Conservation (phyloP, 1,140 invertebrate species). For the Conus ventricosus region DNA sequence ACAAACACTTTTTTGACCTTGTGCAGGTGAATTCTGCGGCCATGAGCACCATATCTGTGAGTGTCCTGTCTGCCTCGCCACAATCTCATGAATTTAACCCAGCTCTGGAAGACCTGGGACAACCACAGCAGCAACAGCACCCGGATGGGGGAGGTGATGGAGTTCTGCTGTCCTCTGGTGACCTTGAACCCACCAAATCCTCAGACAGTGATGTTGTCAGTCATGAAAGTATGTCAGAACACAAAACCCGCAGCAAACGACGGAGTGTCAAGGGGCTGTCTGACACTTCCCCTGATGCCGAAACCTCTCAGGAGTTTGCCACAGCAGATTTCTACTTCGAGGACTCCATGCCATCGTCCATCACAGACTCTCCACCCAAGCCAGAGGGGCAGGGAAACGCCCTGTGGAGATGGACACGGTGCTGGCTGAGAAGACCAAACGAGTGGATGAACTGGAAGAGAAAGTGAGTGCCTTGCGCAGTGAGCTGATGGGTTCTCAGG, state of each 20-base stretch:
- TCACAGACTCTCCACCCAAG: constrained; percentile 69
- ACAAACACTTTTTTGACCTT: background rate
- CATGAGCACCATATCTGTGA: constrained; percentile 31
- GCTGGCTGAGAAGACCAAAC: constrained; percentile 45
- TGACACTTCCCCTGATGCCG: constrained; percentile 62
- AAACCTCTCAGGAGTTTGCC: constrained; percentile 80
- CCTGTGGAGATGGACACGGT: constrained; percentile 16
- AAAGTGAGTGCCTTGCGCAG: constrained; percentile 44
- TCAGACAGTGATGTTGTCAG: constrained; percentile 51
- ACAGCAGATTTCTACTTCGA: constrained; percentile 90
- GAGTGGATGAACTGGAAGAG: constrained; percentile 40
- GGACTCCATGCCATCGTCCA: constrained; percentile 81
- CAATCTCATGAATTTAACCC: constrained; percentile 11
- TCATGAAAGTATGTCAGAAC: constrained; percentile 32
- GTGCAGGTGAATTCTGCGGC: constrained; percentile 33
- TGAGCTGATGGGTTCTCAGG: constrained; percentile 40
- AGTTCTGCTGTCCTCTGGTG: constrained; percentile 48
- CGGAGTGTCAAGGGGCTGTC: constrained; percentile 25
- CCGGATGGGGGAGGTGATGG: constrained; percentile 29
- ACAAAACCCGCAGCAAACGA: constrained; percentile 33
- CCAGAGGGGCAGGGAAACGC: background rate
- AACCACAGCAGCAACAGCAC: background rate
- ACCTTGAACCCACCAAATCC: constrained; percentile 49
- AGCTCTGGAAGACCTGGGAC: background rate
- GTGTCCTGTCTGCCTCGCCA: background rate